These are phyloP conservation scores for Sarcophaga carnaria DNA, from an alignment of 2,888 invertebrate genomes.

Conservation along the genomic window DNA sequence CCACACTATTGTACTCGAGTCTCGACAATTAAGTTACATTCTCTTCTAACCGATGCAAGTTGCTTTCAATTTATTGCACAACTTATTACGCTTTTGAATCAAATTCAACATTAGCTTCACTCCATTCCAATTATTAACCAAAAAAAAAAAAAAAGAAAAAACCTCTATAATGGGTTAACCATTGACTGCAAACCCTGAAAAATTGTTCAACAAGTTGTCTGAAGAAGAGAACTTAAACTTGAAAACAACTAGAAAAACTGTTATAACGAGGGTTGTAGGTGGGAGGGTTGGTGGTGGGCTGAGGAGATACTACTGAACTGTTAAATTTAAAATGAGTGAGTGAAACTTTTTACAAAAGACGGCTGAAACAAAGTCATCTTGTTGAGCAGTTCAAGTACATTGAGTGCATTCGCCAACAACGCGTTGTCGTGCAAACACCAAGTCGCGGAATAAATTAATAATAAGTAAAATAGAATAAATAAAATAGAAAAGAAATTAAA, in stretches of 20 bases:
- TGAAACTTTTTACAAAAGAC: conserved; percentile 33
- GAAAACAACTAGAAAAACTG: neutral
- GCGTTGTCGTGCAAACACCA: conserved; percentile 61
- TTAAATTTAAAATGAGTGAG: conserved; percentile 11
- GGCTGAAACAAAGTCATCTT: conserved; percentile 37
- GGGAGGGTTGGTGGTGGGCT: neutral
- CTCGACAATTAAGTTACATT: no score
- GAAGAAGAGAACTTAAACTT: neutral
- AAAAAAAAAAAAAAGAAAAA: no score
- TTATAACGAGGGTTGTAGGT: neutral
- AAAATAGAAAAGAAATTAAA: neutral
- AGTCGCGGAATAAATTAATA: conserved; percentile 17
- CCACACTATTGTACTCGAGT: no score
- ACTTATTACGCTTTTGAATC: no score
- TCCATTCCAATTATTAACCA: no score
- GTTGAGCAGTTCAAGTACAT: conserved; percentile 44
- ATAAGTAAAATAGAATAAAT: neutral
- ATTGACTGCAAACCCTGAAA: neutral
- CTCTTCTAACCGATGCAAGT: no score
- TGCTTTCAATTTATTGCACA: no score
- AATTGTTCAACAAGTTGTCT: neutral
- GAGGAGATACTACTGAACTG: neutral
- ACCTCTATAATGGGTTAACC: neutral
- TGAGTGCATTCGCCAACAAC: conserved; percentile 69
- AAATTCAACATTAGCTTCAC: no score